A percentile compares a stretch with the other conserved stretches of the same genome.
Conservation (phyloP, 2,797 vertebrate genomes). For the Bryconaethiops microstoma region DNA sequence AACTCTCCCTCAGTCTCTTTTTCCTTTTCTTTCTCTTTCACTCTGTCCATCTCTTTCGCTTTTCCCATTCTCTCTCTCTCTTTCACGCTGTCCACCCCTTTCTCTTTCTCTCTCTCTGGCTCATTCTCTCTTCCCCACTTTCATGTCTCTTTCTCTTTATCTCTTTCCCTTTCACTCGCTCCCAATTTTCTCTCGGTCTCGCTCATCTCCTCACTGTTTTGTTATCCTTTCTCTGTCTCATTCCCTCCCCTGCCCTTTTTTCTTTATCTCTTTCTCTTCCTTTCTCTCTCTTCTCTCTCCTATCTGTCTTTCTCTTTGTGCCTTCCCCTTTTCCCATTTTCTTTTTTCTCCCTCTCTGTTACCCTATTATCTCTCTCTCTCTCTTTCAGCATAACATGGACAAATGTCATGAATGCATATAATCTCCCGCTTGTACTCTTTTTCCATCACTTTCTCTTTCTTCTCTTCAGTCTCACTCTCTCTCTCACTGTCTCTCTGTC, state of each 20-base stretch:
- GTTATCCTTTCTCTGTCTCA: no score
- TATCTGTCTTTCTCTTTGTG: no score
- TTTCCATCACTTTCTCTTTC: not conserved
- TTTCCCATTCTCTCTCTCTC: not conserved
- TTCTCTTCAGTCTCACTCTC: no score
- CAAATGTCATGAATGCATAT: no score
- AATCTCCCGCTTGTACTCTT: not conserved
- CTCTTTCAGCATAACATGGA: not conserved
- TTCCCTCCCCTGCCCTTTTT: no score
- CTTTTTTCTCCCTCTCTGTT: not conserved
- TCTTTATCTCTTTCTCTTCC: not conserved
- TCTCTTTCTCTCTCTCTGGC: no score
- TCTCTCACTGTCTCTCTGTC: no score
- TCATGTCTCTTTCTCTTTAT: no score
- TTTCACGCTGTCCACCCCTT: no score
- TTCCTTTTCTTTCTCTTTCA: not conserved
- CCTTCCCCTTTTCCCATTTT: not conserved
- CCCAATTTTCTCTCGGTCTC: no score
- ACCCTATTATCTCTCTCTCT: not conserved
- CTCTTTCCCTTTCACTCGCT: not conserved
- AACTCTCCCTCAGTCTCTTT: not conserved
- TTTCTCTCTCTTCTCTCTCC: no score
- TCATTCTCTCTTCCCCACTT: no score
- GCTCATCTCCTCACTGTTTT: not conserved
- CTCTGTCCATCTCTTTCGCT: not conserved